These are phyloP conservation scores for Sciaenops ocellatus DNA, from an alignment of 2,797 vertebrate species.

Conservation along the genomic window DNA sequence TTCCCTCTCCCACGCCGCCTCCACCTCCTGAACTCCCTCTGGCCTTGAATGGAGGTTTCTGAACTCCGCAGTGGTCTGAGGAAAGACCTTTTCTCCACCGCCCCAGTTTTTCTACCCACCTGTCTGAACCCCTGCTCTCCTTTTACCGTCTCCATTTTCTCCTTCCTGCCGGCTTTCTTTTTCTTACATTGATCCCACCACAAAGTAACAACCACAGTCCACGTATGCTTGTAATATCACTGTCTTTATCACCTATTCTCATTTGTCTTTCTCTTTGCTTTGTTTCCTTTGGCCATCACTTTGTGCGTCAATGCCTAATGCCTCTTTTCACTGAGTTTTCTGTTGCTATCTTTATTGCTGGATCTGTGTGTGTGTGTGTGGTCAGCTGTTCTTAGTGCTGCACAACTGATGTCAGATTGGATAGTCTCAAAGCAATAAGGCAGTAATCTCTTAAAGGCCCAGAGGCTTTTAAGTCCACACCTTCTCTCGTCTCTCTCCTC, in stretches of 20 bases:
- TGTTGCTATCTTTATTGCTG: constrained; percentile 41
- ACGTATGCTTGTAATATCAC: constrained; percentile 26
- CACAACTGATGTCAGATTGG: constrained; percentile 81
- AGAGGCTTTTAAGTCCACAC: constrained; percentile 77
- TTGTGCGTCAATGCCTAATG: constrained; percentile 49
- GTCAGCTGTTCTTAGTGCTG: constrained; percentile 77
- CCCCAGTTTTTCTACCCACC: constrained; percentile 51
- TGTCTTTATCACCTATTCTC: constrained; percentile 32
- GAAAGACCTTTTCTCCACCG: constrained; percentile 67
- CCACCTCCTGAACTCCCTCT: constrained; percentile 34
- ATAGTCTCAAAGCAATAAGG: constrained; percentile 86
- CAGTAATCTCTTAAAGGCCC: constrained; percentile 83
- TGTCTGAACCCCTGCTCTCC: constrained; percentile 34
- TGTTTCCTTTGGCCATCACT: constrained; percentile 28
- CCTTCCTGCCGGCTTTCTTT: constrained; percentile 41
- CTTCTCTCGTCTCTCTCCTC: constrained; percentile 63
- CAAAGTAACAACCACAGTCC: constrained; percentile 17
- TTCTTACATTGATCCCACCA: constrained; percentile 2
- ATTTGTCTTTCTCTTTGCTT: constrained; percentile 29
- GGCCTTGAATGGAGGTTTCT: constrained; percentile 74
- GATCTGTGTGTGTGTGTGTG: constrained; percentile 62
- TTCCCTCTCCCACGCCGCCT: constrained; percentile 52
- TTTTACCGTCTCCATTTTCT: constrained; percentile 34
- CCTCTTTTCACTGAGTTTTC: constrained; percentile 53
- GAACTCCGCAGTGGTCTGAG: constrained; percentile 64